Conservation (phyloP, 2,888 invertebrate species). For the Netelia inedita region DNA sequence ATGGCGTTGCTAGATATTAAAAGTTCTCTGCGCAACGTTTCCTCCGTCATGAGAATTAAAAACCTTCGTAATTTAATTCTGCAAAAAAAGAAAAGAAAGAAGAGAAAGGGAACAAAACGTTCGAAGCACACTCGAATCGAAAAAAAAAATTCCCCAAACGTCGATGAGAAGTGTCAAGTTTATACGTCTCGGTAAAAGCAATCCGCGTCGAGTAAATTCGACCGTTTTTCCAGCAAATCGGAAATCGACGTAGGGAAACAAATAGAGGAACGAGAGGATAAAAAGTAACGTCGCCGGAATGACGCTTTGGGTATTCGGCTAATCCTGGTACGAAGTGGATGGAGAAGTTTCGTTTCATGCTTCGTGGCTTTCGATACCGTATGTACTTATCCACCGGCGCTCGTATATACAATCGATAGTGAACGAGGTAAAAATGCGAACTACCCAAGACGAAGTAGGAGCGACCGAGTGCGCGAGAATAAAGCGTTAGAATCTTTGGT, state of each 20-base stretch:
- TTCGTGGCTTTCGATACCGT: slow-evolving; percentile 57
- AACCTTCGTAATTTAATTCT: too few relatives aligned
- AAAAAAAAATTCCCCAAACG: neutral
- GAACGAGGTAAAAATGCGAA: slow-evolving; percentile 1
- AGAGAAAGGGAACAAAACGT: too few relatives aligned
- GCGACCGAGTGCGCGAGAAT: slow-evolving; percentile 5
- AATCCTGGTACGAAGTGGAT: slow-evolving; percentile 64
- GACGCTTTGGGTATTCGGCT: slow-evolving; percentile 42
- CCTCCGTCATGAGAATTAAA: neutral
- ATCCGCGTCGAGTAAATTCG: slow-evolving; percentile 46
- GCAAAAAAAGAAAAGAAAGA: too few relatives aligned
- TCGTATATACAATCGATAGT: slow-evolving; percentile 49
- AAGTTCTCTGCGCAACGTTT: slow-evolving; percentile 1
- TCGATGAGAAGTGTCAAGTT: neutral
- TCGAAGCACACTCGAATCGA: neutral
- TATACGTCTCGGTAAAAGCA: neutral
- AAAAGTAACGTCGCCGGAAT: slow-evolving; percentile 34
- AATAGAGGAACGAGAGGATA: slow-evolving; percentile 22
- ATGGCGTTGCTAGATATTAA: slow-evolving; percentile 14
- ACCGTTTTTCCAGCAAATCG: slow-evolving; percentile 30
- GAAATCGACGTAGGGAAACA: slow-evolving; percentile 20
- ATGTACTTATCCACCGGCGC: slow-evolving; percentile 36
- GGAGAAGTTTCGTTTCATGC: slow-evolving; percentile 61
- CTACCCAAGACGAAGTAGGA: slow-evolving; percentile 19
- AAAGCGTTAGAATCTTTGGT: slow-evolving; percentile 48